Percentiles rank a stretch among this genome's conserved stretches.
Evolutionary conservation across 2,113 vertebrate genomes (phyloP).

Genomic region (Bufo bufo): DNA sequence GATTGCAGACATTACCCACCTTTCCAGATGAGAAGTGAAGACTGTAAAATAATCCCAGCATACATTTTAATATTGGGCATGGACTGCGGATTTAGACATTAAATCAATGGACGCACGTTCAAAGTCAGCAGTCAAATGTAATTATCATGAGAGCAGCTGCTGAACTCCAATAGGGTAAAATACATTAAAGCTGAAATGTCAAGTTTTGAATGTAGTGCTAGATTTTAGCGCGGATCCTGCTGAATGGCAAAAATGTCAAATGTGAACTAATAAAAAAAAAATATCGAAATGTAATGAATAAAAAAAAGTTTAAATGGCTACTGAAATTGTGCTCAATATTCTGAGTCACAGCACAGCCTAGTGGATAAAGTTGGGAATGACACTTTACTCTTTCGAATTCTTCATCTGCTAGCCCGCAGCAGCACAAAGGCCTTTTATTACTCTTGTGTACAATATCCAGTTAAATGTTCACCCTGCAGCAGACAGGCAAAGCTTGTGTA

Average conservation of each 20-base stretch:
- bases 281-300: not conserved
- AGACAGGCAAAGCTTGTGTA: not conserved
- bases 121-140: constrained; percentile 6
- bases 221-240: not conserved
- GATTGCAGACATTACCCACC: not conserved
- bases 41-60: not conserved
- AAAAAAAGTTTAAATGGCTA: not conserved
- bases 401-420: not conserved
- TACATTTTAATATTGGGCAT: not conserved
- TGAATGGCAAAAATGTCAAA: constrained; percentile 41
- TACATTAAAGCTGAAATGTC: constrained; percentile 24
- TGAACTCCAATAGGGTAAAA: not conserved
- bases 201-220: constrained; percentile 7
- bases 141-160: not conserved
- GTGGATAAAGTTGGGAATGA: constrained; percentile 11
- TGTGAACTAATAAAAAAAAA: constrained; percentile 19
- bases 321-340: not conserved
- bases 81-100: too few relatives aligned
- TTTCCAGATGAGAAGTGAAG: not conserved
- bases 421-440: not conserved
- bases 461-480: not conserved
- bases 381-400: not conserved
- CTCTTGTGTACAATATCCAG: not conserved
- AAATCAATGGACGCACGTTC: not conserved
- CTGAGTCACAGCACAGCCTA: constrained; percentile 15